Conservation (phyloP, 1,140 invertebrate species). For the Ceratina calcarata region DNA sequence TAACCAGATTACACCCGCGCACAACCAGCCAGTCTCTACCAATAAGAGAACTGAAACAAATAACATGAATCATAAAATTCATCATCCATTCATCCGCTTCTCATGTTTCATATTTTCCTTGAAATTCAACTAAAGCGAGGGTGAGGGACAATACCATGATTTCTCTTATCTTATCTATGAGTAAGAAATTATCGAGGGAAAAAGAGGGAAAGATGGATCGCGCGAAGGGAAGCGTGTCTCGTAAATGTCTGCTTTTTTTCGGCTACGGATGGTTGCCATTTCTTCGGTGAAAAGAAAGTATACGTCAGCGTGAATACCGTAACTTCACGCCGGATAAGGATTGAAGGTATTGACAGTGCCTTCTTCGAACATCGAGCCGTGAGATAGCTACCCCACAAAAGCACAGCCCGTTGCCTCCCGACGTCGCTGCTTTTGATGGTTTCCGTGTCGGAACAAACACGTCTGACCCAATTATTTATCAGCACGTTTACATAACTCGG, state of each 20-base stretch:
- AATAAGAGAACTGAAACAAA: constrained; percentile 85
- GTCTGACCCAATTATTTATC: constrained; percentile 33
- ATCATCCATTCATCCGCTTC: no score
- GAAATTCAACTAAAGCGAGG: not conserved
- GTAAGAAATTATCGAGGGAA: not conserved
- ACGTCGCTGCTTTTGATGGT: constrained; percentile 5
- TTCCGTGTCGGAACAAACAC: constrained; percentile 18
- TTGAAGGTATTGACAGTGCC: constrained; percentile 45
- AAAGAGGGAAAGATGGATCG: not conserved
- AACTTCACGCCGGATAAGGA: constrained; percentile 34
- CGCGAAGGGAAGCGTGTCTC: not conserved
- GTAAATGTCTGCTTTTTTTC: constrained; percentile 11
- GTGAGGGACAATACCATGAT: not conserved
- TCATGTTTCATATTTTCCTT: not conserved
- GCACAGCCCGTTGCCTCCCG: not conserved
- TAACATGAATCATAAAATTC: not conserved
- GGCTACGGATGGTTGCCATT: not conserved
- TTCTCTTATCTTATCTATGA: not conserved
- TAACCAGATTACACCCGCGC: constrained; percentile 89
- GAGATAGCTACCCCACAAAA: constrained; percentile 21
- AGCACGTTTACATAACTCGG: not conserved
- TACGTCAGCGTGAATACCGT: constrained; percentile 19
- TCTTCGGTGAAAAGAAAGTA: constrained; percentile 24
- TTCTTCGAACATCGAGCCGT: constrained; percentile 24
- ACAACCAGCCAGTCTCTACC: constrained; percentile 89